Evolutionary conservation across 1,140 invertebrate genomes (phyloP), one percentile per base, ranked within the genome.

Genomic region (Tachypleus tridentatus): DNA sequence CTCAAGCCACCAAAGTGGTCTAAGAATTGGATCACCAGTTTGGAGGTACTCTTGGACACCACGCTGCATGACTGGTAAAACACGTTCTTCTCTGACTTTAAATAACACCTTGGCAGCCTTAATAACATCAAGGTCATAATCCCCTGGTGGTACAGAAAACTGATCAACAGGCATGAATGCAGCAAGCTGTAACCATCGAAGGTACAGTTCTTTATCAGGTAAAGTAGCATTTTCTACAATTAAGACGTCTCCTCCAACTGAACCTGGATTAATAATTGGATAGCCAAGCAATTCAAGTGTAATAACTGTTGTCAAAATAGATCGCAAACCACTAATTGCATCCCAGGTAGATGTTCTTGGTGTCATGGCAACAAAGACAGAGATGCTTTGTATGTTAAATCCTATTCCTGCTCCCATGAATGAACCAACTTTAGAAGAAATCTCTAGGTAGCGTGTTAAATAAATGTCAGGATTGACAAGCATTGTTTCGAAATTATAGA

Each of bases 1-100:
- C 64, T 90, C 86, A 50, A 92, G 78, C 88, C 95, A 91, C 92
- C 93, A 97, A 10, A 97, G 77, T 0, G 93, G 93, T 3, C 92
- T 79, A 51, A 96, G 86, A 58, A 94, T 81, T 0, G 91, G 89
- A n/a, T 87, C 70, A 0, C 91, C 92, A 5, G 85, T 85, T 60
- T 88, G 83, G 58, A 91, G 76, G 0, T 90, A 85, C 61, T 80
- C 76, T 63, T 81, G 74, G 48, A 87, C 83, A 47, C 83, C 82
- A 0, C 62, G 48, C 51, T 67, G 60, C 54, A 76, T 68, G 48
- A 69, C 61, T 62, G 72, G 73, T 57, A 74, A 47, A 65, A 75
- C 66, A 49, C 72, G 66, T 52, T 61, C 63, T 66, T 70, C 64
- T 62, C 69, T 61, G 50, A 89, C 72, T 86, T 86, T 83, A 10